Evolutionary conservation across 2,113 vertebrate species (phyloP).

Genomic region (Isichthys henryi): DNA sequence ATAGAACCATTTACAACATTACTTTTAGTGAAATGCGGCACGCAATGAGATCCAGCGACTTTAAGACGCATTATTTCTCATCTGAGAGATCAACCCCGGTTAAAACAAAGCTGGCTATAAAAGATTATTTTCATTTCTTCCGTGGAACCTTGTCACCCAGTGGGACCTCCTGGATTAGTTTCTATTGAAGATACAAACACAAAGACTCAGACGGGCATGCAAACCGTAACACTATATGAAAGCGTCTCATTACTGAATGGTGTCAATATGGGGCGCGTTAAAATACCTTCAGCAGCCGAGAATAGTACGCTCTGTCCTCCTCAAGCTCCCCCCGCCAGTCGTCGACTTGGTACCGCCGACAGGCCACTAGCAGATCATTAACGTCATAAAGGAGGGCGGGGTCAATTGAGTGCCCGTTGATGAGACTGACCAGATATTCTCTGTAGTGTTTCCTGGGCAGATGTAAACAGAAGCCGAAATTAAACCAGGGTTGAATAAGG

Average conservation of each 20-base stretch:
- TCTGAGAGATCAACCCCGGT: background rate
- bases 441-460: constrained; percentile 71
- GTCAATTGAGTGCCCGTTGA: constrained; percentile 72
- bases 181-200: constrained; percentile 48
- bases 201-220: background rate
- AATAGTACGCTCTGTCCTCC: constrained; percentile 52
- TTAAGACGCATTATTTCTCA: background rate
- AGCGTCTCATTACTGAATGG: background rate
- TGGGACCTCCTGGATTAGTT: constrained; percentile 68
- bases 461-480: background rate
- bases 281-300: constrained; percentile 54
- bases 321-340: constrained; percentile 46
- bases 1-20: background rate
- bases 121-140: constrained; percentile 50
- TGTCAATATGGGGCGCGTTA: background rate
- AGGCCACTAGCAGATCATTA: constrained; percentile 64
- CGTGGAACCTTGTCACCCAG: constrained; percentile 73
- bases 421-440: constrained; percentile 79
- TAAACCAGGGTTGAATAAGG: background rate
- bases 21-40: background rate
- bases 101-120: background rate
- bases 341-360: constrained; percentile 65
- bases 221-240: background rate
- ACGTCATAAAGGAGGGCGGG: constrained; percentile 65
- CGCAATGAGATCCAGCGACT: background rate